Conservation (phyloP, 1,140 invertebrate species). For the Aradophagus sp. region DNA sequence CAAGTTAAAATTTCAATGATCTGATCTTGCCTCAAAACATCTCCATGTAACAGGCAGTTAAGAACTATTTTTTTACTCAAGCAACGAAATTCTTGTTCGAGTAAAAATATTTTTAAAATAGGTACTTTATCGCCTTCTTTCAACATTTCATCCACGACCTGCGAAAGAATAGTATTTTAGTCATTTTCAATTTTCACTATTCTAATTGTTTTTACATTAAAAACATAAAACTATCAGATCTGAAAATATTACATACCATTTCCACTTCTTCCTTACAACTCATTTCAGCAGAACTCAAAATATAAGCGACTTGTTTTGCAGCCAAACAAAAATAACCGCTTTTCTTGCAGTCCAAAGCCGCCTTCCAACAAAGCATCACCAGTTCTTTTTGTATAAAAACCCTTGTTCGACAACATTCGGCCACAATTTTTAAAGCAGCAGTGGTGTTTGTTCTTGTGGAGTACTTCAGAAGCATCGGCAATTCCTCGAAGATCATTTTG, state of each 20-base stretch:
- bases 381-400: too few relatives aligned
- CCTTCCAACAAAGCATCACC: slow-evolving; percentile 60
- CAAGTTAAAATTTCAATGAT: slow-evolving; percentile 23
- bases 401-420: neutral
- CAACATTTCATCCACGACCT: slow-evolving; percentile 59
- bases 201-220: too few relatives aligned
- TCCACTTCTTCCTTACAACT: too few relatives aligned
- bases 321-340: slow-evolving; percentile 60
- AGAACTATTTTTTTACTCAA: slow-evolving; percentile 34
- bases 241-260: too few relatives aligned
- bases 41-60: slow-evolving; percentile 61
- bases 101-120: slow-evolving; percentile 56
- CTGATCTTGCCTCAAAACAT: slow-evolving; percentile 20
- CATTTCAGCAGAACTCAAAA: slow-evolving; percentile 2
- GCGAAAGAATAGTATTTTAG: slow-evolving; percentile 8
- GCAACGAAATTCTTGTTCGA: slow-evolving; percentile 40
- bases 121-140: slow-evolving; percentile 56
- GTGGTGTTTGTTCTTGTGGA: too few relatives aligned
- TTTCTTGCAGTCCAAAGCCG: slow-evolving; percentile 58
- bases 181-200: too few relatives aligned
- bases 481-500: neutral
- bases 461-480: too few relatives aligned
- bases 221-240: too few relatives aligned
- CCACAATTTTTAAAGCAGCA: neutral
- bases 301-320: slow-evolving; percentile 19